Base-by-base conservation (phyloP, 92 coral and sea anemone species). In the Galaxea fascicularis region DNA sequence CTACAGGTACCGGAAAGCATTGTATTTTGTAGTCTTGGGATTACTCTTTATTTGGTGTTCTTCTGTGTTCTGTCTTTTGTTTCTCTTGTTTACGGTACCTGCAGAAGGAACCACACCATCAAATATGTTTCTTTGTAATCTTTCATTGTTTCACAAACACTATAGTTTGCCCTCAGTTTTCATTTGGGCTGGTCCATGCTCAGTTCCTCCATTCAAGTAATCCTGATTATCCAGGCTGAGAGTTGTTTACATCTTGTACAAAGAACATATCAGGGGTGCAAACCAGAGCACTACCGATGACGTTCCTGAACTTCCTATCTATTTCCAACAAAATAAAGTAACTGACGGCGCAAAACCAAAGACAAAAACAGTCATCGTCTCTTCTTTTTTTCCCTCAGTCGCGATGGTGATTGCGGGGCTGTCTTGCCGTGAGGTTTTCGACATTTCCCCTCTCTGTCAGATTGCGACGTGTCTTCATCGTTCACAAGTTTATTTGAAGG, bases 401-500 rank as follows among this genome's bases (percentile, higher is more conserved):
- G 86, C 39, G 84, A 54, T n/a, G 74, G 79, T 20, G 83, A 68
- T 17, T 31, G 78, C 53, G 46, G 63, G 10, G 78, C 31, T 15
- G 63, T 65, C 64, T 86, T 85, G 17, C 25, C 66, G 14, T 63
- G 58, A 31, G 41, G 49, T 53, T 87, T 57, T 69, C 78, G 77
- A 60, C 15, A 28, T 28, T 39, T 85, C 6, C 66, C 51, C 31
- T 82, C 60, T 69, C 64, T 84, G 35, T 77, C 90, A 7, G 41
- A 35, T 35, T 80, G 92, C 41, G 46, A 27, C 52, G 46, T 16
- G 16, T 87, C 90, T 51, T 88, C 78, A 15, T 74, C 84, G 49
- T 90, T 83, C 29, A 71, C 74, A 68, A 87, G 21, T 53, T 73
- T 88, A 15, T 86, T 78, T 84, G 92, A 78, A 39, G 94, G 95